phyloP scores from a whole-genome alignment of 2,113 vertebrate genomes.

The Ranitomeya variabilis region DNA sequence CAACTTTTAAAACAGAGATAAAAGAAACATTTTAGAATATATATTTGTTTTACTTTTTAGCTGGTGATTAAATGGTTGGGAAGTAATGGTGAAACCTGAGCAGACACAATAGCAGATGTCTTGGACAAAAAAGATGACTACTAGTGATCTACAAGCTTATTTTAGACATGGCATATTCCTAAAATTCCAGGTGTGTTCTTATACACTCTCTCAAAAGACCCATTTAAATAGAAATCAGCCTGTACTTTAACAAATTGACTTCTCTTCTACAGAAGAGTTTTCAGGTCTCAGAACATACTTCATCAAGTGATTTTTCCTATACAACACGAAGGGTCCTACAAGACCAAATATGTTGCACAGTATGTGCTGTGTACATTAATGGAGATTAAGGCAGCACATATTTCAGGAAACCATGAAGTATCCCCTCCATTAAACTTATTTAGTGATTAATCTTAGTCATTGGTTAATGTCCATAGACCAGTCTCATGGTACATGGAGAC shows the following conservation, averaged over 20 bases:
- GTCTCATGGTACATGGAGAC: neutral
- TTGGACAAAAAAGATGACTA: neutral
- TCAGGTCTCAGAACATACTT: neutral
- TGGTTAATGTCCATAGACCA: neutral
- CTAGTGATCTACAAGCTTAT: neutral
- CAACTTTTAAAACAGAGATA: too few relatives aligned
- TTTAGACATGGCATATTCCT: neutral
- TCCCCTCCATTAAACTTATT: neutral
- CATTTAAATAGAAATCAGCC: neutral
- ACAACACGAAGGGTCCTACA: constrained; percentile 1
- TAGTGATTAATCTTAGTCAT: neutral
- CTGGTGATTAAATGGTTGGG: too few relatives aligned
- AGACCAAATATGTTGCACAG: neutral
- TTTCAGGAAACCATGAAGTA: neutral
- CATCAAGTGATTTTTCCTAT: neutral
- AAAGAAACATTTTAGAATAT: too few relatives aligned
- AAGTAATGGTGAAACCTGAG: too few relatives aligned
- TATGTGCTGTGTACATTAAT: neutral
- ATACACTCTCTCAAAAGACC: neutral
- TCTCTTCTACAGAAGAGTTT: neutral
- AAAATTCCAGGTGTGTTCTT: neutral
- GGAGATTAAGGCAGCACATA: neutral
- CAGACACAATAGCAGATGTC: neutral
- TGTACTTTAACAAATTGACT: neutral
- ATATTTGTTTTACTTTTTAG: too few relatives aligned